These are phyloP conservation scores for Podarcis cretensis DNA, from an alignment of 2,113 vertebrate species.

Conservation along the genomic window DNA sequence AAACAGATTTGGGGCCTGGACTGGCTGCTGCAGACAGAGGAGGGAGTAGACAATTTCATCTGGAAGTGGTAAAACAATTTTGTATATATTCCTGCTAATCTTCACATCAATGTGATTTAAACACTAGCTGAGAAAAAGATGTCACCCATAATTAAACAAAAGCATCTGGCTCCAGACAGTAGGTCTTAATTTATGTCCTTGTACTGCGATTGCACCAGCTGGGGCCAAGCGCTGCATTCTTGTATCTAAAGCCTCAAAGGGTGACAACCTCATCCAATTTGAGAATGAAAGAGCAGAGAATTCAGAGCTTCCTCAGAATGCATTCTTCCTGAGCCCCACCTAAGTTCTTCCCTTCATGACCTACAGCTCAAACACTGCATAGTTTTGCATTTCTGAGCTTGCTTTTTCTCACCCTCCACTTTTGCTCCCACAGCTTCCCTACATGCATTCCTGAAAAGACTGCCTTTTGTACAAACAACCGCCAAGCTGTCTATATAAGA, in stretches of 20 bases:
- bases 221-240: conserved; percentile 13
- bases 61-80: not conserved
- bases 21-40: not conserved
- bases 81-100: conserved; percentile 5
- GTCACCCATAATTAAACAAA: not conserved
- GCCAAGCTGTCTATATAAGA: not conserved
- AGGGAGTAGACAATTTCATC: not conserved
- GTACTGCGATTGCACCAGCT: fast-evolving
- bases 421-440: conserved; percentile 54
- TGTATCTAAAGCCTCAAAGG: not conserved
- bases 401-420: fast-evolving
- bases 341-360: not conserved
- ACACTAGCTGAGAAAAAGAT: not conserved
- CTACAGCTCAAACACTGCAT: not conserved
- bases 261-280: not conserved
- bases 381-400: not conserved
- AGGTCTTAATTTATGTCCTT: not conserved
- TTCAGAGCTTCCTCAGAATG: conserved; percentile 1
- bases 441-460: not conserved
- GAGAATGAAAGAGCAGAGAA: not conserved
- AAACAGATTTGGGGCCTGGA: too few relatives aligned
- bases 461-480: conserved; percentile 34
- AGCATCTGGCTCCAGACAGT: not conserved
- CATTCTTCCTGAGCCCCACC: not conserved
- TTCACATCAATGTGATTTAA: conserved; percentile 23